These are phyloP conservation scores for Chamaea fasciata DNA, from an alignment of 2,113 vertebrate genomes.

Conservation along the genomic window DNA sequence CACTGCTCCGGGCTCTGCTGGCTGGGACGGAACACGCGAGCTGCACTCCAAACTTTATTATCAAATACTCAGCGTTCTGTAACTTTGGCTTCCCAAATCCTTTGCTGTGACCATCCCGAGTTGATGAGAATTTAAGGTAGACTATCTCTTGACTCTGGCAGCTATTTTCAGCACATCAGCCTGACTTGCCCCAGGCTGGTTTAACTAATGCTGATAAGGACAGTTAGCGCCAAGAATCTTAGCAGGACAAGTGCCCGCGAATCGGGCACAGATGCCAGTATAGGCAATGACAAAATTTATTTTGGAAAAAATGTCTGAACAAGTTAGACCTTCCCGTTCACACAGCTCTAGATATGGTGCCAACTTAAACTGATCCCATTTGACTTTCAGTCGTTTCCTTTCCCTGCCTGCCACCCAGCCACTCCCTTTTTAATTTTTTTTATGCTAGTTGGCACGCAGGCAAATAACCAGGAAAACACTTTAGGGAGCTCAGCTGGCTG, in stretches of 20 bases:
- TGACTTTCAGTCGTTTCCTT: not conserved
- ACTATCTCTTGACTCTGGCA: not conserved
- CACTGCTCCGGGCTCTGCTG: not conserved
- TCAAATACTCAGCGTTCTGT: not conserved
- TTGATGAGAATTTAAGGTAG: not conserved
- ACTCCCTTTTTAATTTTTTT: not conserved
- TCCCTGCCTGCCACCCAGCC: not conserved
- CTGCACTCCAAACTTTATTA: not conserved
- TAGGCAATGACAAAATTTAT: not conserved
- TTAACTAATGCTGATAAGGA: not conserved
- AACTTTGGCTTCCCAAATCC: not conserved
- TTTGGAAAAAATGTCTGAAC: not conserved
- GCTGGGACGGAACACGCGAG: not conserved
- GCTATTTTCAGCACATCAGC: conserved; percentile 26
- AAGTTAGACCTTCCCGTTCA: not conserved
- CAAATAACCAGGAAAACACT: not conserved
- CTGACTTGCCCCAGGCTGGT: not conserved
- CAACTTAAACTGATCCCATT: not conserved
- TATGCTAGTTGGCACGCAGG: not conserved
- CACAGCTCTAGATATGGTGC: not conserved
- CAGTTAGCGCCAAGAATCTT: not conserved
- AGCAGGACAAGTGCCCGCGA: accelerated
- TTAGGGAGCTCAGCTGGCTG: not conserved
- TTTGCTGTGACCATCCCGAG: not conserved
- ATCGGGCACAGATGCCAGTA: accelerated